Conservation (phyloP, 2,113 vertebrate species). For the Microtus ochrogaster region DNA sequence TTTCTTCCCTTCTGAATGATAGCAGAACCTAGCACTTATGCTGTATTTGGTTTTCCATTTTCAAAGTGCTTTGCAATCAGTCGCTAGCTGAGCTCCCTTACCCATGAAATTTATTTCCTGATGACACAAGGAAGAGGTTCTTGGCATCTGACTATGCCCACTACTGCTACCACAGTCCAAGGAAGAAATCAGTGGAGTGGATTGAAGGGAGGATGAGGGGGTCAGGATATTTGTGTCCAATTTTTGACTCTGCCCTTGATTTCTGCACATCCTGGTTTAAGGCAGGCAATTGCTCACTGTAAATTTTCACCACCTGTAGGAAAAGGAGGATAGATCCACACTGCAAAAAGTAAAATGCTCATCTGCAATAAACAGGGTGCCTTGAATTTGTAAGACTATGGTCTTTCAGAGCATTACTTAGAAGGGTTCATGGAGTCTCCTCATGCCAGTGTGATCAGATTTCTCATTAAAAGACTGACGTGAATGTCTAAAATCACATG, state of each 20-base stretch:
- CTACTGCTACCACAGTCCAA: slow-evolving; percentile 54
- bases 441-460: background rate
- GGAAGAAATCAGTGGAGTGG: slow-evolving; percentile 68
- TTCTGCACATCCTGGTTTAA: slow-evolving; percentile 61
- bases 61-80: slow-evolving; percentile 77
- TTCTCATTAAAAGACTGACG: slow-evolving; percentile 15
- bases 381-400: slow-evolving; percentile 30
- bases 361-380: background rate
- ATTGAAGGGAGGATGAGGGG: slow-evolving; percentile 56
- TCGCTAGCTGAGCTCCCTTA: slow-evolving; percentile 73
- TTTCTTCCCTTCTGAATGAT: slow-evolving; percentile 64
- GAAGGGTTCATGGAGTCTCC: background rate
- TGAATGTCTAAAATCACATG: slow-evolving; percentile 36
- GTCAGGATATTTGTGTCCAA: slow-evolving; percentile 65
- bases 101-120: slow-evolving; percentile 78
- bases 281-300: slow-evolving; percentile 62
- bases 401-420: background rate
- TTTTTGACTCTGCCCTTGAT: slow-evolving; percentile 69
- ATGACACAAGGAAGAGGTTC: slow-evolving; percentile 73
- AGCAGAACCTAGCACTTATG: slow-evolving; percentile 63
- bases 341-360: slow-evolving; percentile 41
- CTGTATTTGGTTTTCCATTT: slow-evolving; percentile 78
- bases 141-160: slow-evolving; percentile 66
- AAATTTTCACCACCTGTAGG: slow-evolving; percentile 67
- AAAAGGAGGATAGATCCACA: slow-evolving; percentile 21